A percentile compares a stretch with the other conserved stretches of the same genome.
Conservation (phyloP, 1,140 invertebrate genomes). For the Aphelinus certus region DNA sequence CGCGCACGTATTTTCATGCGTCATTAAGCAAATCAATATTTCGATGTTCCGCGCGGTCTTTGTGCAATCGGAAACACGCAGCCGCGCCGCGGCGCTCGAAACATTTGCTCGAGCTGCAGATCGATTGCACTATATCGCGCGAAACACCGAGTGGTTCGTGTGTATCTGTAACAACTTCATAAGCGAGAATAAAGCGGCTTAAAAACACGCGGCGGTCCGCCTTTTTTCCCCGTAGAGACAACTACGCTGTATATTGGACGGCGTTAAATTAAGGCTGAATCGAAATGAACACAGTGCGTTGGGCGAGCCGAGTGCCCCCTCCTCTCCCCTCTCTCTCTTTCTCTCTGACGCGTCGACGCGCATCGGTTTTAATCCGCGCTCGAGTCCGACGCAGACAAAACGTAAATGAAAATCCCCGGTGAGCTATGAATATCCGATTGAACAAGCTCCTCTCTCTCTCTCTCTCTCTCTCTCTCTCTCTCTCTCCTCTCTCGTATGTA, state of each 20-base stretch:
- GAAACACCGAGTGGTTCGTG: background rate
- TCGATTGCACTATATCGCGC: background rate
- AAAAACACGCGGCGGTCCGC: background rate
- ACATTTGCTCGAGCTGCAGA: background rate
- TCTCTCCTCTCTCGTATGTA: background rate
- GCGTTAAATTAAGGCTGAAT: conserved; percentile 32
- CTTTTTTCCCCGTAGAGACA: conserved; percentile 12
- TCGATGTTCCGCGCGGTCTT: background rate
- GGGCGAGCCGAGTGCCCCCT: background rate
- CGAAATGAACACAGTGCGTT: conserved; percentile 30
- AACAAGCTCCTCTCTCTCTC: background rate
- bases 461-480: background rate
- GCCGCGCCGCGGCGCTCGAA: too few species aligned
- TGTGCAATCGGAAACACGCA: too few species aligned
- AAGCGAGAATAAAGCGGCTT: background rate
- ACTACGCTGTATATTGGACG: conserved; percentile 35
- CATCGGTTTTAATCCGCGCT: conserved; percentile 5
- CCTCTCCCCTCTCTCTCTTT: background rate
- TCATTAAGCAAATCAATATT: conserved; percentile 17
- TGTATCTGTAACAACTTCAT: background rate
- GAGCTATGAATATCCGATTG: conserved; percentile 21
- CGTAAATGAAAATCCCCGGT: conserved; percentile 31
- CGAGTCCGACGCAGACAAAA: background rate
- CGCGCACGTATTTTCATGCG: too few species aligned
- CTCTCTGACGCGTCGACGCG: conserved; percentile 10